Conservation (phyloP, 2,797 vertebrate genomes). For the Hippocampus kuda region DNA sequence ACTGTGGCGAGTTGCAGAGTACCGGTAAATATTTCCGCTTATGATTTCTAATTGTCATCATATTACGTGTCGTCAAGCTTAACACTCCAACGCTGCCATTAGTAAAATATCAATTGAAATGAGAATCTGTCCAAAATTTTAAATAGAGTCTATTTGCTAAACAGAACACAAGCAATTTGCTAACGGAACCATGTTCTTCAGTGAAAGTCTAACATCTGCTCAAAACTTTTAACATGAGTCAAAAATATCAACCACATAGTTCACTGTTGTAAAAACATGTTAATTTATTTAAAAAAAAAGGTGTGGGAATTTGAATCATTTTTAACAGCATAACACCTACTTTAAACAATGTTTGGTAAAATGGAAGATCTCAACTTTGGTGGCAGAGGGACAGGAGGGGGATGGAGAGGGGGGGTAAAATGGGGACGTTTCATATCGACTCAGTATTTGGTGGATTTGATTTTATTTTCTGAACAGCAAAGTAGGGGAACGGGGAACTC, state of each 20-base stretch:
- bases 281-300: too few relatives aligned
- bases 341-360: background rate
- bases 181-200: background rate
- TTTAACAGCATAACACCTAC: too few relatives aligned
- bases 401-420: background rate
- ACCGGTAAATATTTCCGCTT: background rate
- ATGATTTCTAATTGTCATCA: background rate
- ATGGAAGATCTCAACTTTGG: background rate
- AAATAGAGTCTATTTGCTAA: background rate
- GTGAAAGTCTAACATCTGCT: background rate
- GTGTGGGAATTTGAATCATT: too few relatives aligned
- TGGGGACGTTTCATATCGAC: background rate
- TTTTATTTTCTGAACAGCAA: background rate
- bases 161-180: background rate
- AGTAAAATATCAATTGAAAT: background rate
- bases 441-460: background rate
- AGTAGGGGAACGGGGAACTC: background rate
- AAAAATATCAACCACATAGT: too few relatives aligned
- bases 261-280: too few relatives aligned
- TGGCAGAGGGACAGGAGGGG: too few relatives aligned
- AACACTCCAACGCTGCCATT: background rate
- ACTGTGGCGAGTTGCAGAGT: background rate
- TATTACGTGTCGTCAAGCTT: background rate
- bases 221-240: background rate
- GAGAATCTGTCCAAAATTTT: background rate